Percentiles rank a stretch among this genome's conserved stretches.
Conservation (phyloP, 2,113 vertebrate species). For the Acrocephalus arundinaceus region DNA sequence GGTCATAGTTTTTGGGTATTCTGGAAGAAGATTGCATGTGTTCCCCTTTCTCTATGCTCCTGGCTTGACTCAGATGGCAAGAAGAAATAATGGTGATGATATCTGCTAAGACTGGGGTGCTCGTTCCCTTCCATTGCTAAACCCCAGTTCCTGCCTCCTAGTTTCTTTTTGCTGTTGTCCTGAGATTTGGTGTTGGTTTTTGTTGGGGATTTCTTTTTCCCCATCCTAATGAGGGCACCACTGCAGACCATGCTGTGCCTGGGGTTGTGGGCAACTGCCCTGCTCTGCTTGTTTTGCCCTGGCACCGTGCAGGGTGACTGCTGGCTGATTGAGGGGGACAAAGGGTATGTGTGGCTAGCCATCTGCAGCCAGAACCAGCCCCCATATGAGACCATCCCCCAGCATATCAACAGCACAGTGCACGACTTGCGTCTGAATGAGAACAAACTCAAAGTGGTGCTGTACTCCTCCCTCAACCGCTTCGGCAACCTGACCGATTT, state of each 20-base stretch:
- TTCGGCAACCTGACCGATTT: conserved; percentile 98
- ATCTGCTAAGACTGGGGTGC: conserved; percentile 60
- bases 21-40: not conserved
- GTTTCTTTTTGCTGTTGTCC: not conserved
- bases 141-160: not conserved
- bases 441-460: conserved; percentile 96
- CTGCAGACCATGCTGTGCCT: conserved; percentile 74
- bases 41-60: not conserved
- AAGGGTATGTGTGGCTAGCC: conserved; percentile 97
- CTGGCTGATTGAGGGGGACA: conserved; percentile 98
- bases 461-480: conserved; percentile 92
- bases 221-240: not conserved
- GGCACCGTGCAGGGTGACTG: conserved; percentile 84
- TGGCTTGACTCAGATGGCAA: conserved; percentile 1
- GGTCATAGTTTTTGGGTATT: not conserved
- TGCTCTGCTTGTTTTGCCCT: conserved; percentile 79
- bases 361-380: conserved; percentile 99
- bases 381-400: conserved; percentile 95
- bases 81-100: conserved; percentile 58
- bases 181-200: not conserved
- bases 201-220: not conserved
- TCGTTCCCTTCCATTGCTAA: conserved; percentile 49
- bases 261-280: conserved; percentile 70
- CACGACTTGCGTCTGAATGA: conserved; percentile 95
- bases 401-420: conserved; percentile 98